These are phyloP conservation scores for Tychaedon coryphoeus DNA, from an alignment of 2,113 vertebrate genomes.

Conservation along the genomic window DNA sequence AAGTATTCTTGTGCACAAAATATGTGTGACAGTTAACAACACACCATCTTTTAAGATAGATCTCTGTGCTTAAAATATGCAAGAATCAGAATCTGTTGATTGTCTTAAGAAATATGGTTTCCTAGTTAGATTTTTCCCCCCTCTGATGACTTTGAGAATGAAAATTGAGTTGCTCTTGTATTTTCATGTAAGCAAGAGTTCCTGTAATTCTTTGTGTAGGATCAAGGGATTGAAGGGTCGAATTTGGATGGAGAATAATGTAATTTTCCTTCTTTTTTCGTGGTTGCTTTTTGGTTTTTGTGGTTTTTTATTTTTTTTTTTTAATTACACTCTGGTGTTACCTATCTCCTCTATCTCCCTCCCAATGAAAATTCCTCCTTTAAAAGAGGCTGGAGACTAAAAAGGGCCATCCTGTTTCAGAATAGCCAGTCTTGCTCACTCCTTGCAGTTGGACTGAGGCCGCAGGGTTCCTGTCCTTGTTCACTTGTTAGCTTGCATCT, in stretches of 20 bases:
- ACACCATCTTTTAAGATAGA: not conserved
- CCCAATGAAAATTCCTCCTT: not conserved
- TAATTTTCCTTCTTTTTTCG: not conserved
- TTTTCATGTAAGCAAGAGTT: not conserved
- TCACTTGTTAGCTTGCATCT: not conserved
- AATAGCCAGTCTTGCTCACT: not conserved
- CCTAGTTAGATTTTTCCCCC: not conserved
- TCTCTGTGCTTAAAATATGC: not conserved
- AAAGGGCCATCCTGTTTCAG: not conserved
- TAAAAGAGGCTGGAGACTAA: not conserved
- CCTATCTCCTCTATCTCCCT: not conserved
- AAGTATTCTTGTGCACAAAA: not conserved
- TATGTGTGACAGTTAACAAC: not conserved
- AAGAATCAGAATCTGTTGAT: not conserved
- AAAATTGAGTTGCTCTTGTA: not conserved
- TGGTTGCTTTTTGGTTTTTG: too few species aligned
- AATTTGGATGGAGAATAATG: not conserved
- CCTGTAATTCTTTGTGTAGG: not conserved
- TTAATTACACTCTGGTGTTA: rapidly evolving
- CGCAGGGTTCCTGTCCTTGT: not conserved
- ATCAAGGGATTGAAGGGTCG: not conserved
- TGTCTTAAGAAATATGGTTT: not conserved
- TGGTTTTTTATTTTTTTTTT: too few species aligned
- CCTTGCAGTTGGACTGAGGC: not conserved
- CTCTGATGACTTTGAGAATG: not conserved